Evolutionary conservation across 2,888 invertebrate species (phyloP).

Genomic region (Oxytorus armatus): DNA sequence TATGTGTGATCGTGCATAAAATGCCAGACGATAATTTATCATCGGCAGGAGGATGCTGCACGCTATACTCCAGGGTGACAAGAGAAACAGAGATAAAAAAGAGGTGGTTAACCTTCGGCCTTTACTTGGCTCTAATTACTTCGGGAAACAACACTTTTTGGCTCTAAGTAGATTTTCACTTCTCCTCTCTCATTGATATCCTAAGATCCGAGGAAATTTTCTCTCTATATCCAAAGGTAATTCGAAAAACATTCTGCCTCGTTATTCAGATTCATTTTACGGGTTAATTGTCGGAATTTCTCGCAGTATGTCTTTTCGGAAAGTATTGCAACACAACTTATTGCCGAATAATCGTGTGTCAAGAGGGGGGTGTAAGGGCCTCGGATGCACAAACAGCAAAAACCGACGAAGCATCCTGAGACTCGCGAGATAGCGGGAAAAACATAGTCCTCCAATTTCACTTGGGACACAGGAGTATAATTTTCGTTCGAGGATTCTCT

Average conservation of each 20-base stretch:
- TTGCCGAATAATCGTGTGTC: not conserved
- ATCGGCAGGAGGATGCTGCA: constrained; percentile 48
- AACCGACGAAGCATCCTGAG: constrained; percentile 3
- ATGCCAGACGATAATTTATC: constrained; percentile 58
- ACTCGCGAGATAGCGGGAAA: constrained; percentile 23
- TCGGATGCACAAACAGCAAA: constrained; percentile 35
- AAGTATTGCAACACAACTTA: constrained; percentile 31
- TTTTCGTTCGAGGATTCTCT: constrained; percentile 4
- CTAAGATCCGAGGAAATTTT: not conserved
- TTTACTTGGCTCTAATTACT: constrained; percentile 54
- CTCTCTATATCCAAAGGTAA: not conserved
- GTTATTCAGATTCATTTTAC: constrained; percentile 49
- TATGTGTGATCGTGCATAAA: constrained; percentile 21
- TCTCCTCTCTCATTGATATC: not conserved
- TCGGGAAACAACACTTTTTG: constrained; percentile 56
- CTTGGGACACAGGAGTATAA: constrained; percentile 2
- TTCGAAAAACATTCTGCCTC: not conserved
- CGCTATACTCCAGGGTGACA: constrained; percentile 1
- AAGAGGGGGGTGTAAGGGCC: constrained; percentile 22
- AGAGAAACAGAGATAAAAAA: constrained; percentile 10
- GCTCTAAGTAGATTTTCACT: constrained; percentile 55
- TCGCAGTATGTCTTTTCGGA: constrained; percentile 25
- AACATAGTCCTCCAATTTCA: not conserved
- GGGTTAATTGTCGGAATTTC: constrained; percentile 58
- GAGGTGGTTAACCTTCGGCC: constrained; percentile 57